These are phyloP conservation scores for Halcyon chelicuti DNA, from an alignment of 2,797 vertebrate species.

Conservation along the genomic window DNA sequence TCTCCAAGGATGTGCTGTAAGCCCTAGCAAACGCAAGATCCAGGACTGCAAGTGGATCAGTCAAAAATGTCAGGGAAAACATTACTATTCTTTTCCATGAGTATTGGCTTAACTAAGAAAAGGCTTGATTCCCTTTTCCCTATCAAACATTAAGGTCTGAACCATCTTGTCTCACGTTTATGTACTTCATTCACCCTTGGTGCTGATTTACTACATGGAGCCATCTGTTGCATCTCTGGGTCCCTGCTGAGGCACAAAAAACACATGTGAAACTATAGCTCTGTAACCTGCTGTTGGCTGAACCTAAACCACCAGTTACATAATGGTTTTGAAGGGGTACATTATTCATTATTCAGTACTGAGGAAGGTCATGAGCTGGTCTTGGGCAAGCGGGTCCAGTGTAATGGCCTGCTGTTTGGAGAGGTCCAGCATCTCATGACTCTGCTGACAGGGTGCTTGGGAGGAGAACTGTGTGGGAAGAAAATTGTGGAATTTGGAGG, in stretches of 20 bases:
- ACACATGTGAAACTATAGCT: not conserved
- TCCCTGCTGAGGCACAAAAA: not conserved
- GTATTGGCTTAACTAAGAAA: not conserved
- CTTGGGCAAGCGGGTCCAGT: not conserved
- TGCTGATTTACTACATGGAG: not conserved
- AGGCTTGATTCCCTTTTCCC: not conserved
- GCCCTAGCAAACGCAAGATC: not conserved
- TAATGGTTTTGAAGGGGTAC: not conserved
- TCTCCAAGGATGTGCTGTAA: conserved; percentile 1
- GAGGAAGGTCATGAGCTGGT: not conserved
- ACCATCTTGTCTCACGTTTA: not conserved
- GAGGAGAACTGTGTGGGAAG: not conserved
- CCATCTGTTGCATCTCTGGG: not conserved
- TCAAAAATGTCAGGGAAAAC: not conserved
- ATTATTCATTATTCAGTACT: rapidly evolving
- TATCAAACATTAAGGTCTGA: not conserved
- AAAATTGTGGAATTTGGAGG: not conserved
- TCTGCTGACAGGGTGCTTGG: not conserved
- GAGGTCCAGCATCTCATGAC: not conserved
- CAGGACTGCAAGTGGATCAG: not conserved
- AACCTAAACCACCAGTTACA: not conserved
- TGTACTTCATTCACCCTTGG: not conserved
- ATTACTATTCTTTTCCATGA: not conserved
- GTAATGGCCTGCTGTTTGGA: not conserved
- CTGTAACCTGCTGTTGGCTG: not conserved